Percentiles rank a stretch among this genome's conserved stretches.
Conservation (phyloP, 2,797 vertebrate genomes). For the Spinus olivaceus region DNA sequence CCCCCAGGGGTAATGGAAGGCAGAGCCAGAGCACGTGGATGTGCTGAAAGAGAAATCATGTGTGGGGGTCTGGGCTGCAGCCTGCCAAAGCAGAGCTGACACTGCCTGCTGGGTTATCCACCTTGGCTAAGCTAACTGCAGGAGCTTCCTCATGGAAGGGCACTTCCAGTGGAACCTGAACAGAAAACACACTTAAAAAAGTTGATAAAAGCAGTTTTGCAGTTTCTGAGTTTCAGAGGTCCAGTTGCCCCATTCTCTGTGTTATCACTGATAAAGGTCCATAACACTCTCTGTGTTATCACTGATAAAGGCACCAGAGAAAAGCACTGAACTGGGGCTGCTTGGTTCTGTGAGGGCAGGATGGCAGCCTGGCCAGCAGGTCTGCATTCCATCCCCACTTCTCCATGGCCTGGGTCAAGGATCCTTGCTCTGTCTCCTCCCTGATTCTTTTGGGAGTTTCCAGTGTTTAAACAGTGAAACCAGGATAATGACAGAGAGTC, state of each 20-base stretch:
- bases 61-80: background rate
- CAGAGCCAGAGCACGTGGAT: background rate
- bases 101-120: background rate
- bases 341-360: background rate
- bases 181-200: background rate
- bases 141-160: background rate
- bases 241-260: too few relatives aligned
- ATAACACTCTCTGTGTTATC: too few relatives aligned
- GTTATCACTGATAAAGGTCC: background rate
- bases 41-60: background rate
- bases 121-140: background rate
- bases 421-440: background rate
- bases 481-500: fast-evolving
- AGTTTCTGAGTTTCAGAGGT: background rate
- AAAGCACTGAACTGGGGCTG: fast-evolving
- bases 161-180: background rate
- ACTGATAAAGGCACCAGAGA: background rate
- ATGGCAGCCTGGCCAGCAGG: background rate
- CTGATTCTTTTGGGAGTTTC: background rate
- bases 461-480: background rate
- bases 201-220: background rate
- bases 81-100: background rate
- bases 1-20: constrained; percentile 43
- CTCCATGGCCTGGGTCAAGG: background rate
- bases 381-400: background rate